Evolutionary conservation across 2,113 vertebrate genomes (phyloP), one percentile per base, ranked within the genome.

Genomic region (Anguilla rostrata): DNA sequence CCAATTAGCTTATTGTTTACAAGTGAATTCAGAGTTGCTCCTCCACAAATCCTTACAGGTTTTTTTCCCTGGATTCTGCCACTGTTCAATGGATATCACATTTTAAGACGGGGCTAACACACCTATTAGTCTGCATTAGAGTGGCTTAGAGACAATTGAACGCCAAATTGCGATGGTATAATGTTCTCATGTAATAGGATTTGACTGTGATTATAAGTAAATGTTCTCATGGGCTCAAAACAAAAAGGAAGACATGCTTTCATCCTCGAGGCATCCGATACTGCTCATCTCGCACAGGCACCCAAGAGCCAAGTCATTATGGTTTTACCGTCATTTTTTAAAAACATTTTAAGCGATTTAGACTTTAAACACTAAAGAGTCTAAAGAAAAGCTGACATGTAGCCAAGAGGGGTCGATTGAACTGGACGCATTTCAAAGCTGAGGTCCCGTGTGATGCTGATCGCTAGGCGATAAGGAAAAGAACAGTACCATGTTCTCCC

Each of bases 251-350:
- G 12, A 34, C n/a, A 34, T 12, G 71, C 20, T 34, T 78, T 34
- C 34, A 75, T 43, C 84, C 71, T 49, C 2, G 78, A 85, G 84
- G 84, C 84, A 79, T 85, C 34, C 34, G 20, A 18, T 53, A 40
- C 34, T 46, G 41, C 43, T 79, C n/a, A 39, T 40, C 3, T 39
- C 5, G 71, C 34, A 75, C 75, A 39, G 41, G 71, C 29, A 78
- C 84, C 66, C 46, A 39, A 78, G 75, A 57, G 49, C 22, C 41
- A 57, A 39, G 16, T 75, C 66, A 1, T 39, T 18, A 79, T 22
- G 34, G 39, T 18, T 79, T 39, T 79, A 79, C 78, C 7, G 22
- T 71, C 6, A 26, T 75, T 34, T 75, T 75, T 75, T 2, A 34
- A 34, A 34, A 53, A 53, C 22, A 20, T 80, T 14, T 39, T 40